A percentile compares a stretch with the other conserved stretches of the same genome.
These are phyloP conservation scores for Heliconius hewitsoni DNA, from an alignment of 1,140 invertebrate species.

Conservation along the genomic window DNA sequence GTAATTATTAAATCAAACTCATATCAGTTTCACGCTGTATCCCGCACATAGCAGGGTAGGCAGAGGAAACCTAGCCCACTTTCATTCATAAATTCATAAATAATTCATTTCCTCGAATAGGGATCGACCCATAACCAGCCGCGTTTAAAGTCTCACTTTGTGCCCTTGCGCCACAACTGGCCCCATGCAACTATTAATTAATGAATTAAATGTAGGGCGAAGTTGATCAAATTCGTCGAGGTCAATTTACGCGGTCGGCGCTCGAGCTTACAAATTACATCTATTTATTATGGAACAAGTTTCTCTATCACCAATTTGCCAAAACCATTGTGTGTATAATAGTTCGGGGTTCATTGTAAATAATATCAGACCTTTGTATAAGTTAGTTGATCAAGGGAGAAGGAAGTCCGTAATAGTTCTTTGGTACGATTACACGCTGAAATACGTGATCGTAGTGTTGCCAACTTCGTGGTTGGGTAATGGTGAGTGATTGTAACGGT, in stretches of 20 bases:
- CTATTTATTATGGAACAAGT: conserved; percentile 63
- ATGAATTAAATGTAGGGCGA: conserved; percentile 34
- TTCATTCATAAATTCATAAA: too few relatives aligned
- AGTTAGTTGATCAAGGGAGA: conserved; percentile 27
- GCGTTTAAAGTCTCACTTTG: too few relatives aligned
- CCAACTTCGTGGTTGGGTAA: background rate
- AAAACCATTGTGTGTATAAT: conserved; percentile 57
- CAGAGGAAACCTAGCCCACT: too few relatives aligned
- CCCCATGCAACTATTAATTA: conserved; percentile 24
- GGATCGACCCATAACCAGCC: too few relatives aligned
- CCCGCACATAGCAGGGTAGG: too few relatives aligned
- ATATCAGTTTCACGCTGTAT: too few relatives aligned
- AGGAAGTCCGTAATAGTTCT: conserved; percentile 18
- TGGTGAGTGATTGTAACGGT: background rate
- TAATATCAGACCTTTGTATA: conserved; percentile 36
- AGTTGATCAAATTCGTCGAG: conserved; percentile 40
- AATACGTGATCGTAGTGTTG: conserved; percentile 18
- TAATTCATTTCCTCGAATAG: too few relatives aligned
- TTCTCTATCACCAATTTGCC: conserved; percentile 64
- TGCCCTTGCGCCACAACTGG: too few relatives aligned
- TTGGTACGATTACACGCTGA: conserved; percentile 16
- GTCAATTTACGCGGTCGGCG: conserved; percentile 40
- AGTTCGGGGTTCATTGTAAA: conserved; percentile 44
- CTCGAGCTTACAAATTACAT: conserved; percentile 55
- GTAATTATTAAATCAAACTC: conserved; percentile 23